Evolutionary conservation across 2,888 invertebrate species (phyloP).

Genomic region (Oxystoma pomonae): DNA sequence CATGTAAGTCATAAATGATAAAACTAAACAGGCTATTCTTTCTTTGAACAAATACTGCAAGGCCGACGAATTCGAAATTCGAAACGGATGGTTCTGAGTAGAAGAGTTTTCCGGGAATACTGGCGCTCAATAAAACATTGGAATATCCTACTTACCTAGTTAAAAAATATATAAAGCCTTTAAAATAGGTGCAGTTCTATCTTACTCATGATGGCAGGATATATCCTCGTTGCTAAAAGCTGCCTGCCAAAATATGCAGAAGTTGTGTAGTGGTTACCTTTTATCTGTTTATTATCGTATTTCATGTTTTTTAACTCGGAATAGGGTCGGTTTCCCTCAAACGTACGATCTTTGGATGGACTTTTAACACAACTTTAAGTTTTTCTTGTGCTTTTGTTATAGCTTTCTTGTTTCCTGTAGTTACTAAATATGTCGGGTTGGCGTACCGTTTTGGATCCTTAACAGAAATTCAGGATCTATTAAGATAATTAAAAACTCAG

Average conservation of each 20-base stretch:
- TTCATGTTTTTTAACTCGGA: slow-evolving; percentile 36
- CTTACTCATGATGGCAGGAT: no score
- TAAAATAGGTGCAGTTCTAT: slow-evolving; percentile 66
- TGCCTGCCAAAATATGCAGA: slow-evolving; percentile 51
- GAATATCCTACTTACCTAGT: slow-evolving; percentile 44
- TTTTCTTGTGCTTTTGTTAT: slow-evolving; percentile 71
- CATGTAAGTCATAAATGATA: slow-evolving; percentile 49
- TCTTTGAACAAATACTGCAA: slow-evolving; percentile 52
- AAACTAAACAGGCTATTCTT: slow-evolving; percentile 55
- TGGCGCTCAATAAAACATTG: slow-evolving; percentile 15
- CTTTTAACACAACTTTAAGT: slow-evolving; percentile 70
- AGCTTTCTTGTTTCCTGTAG: slow-evolving; percentile 61
- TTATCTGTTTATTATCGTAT: slow-evolving; percentile 19
- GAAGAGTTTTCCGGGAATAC: slow-evolving; percentile 13
- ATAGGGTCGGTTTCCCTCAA: slow-evolving; percentile 26
- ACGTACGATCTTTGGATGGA: slow-evolving; percentile 29
- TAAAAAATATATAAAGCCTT: slow-evolving; percentile 46
- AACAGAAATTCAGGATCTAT: slow-evolving; percentile 28
- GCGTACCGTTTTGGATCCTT: slow-evolving; percentile 57
- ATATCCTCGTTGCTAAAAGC: no score
- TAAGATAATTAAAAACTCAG: no score
- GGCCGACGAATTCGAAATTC: neutral
- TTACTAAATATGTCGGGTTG: slow-evolving; percentile 38
- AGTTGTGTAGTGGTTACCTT: slow-evolving; percentile 52
- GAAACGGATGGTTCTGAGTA: slow-evolving; percentile 11